Percentiles rank a stretch among this genome's conserved stretches.
Conservation (phyloP, 2,113 vertebrate genomes). For the Upupa epops region DNA sequence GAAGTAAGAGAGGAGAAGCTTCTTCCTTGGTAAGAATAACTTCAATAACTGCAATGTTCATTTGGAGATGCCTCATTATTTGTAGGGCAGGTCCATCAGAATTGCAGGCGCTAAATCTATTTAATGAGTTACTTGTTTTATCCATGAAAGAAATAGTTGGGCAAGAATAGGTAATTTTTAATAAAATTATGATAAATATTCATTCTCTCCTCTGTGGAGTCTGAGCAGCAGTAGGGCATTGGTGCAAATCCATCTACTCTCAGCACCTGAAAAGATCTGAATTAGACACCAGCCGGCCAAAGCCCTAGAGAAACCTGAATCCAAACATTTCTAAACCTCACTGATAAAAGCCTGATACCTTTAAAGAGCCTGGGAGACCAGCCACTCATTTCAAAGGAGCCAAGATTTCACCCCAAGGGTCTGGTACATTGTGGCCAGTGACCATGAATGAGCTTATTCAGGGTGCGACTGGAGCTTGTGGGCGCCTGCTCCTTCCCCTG, state of each 20-base stretch:
- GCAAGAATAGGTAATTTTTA: neutral
- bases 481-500: neutral
- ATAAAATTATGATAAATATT: neutral
- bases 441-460: constrained; percentile 11
- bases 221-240: neutral
- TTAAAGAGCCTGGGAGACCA: neutral
- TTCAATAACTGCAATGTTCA: neutral
- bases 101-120: neutral
- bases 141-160: neutral
- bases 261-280: neutral
- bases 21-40: neutral
- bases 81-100: neutral
- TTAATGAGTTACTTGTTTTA: neutral
- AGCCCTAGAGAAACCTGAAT: neutral
- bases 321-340: neutral
- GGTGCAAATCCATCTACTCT: neutral
- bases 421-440: neutral
- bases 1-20: neutral
- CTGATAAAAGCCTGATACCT: neutral
- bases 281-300: neutral
- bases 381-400: neutral
- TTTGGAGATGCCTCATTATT: neutral
- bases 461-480: rapidly evolving
- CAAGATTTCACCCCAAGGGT: constrained; percentile 23
- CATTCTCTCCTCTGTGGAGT: neutral